phyloP scores from a whole-genome alignment of 1,140 invertebrate genomes.

The Aethina tumida region DNA sequence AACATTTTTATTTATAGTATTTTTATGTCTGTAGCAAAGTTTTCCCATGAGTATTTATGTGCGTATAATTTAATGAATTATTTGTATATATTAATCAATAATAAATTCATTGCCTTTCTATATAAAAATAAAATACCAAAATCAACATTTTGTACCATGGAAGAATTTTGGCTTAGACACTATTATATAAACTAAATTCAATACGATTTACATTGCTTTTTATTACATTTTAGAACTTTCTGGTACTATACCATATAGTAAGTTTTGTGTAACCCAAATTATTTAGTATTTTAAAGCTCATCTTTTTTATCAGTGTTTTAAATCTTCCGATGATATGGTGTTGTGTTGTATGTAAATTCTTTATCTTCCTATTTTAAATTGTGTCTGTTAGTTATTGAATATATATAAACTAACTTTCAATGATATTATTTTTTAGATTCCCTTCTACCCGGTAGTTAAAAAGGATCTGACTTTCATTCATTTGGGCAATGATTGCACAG shows the following conservation, averaged over 20 bases:
- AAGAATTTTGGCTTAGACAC: too few species aligned
- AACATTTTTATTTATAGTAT: too few species aligned
- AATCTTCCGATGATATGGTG: slow-evolving; percentile 2
- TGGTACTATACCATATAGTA: slow-evolving; percentile 23
- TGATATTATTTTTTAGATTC: slow-evolving; percentile 59
- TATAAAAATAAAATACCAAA: too few species aligned
- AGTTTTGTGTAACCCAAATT: slow-evolving; percentile 16
- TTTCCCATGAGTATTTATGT: too few species aligned
- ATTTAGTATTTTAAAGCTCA: slow-evolving; percentile 4
- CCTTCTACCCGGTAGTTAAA: slow-evolving; percentile 91
- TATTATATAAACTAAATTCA: too few species aligned
- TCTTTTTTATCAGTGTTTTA: slow-evolving; percentile 5
- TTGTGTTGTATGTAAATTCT: neutral
- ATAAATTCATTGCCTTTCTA: too few species aligned
- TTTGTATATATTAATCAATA: neutral
- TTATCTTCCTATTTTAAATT: neutral
- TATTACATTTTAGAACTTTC: slow-evolving; percentile 20
- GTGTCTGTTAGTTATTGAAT: too few species aligned
- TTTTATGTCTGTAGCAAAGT: too few species aligned
- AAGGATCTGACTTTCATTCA: slow-evolving; percentile 99
- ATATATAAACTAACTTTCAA: too few species aligned
- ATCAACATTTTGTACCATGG: too few species aligned
- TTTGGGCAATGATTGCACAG: slow-evolving; percentile 89
- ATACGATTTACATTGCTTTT: slow-evolving; percentile 10
- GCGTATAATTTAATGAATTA: too few species aligned